Conservation (phyloP, 2,113 vertebrate species). For the Reinhardtius hippoglossoides region DNA sequence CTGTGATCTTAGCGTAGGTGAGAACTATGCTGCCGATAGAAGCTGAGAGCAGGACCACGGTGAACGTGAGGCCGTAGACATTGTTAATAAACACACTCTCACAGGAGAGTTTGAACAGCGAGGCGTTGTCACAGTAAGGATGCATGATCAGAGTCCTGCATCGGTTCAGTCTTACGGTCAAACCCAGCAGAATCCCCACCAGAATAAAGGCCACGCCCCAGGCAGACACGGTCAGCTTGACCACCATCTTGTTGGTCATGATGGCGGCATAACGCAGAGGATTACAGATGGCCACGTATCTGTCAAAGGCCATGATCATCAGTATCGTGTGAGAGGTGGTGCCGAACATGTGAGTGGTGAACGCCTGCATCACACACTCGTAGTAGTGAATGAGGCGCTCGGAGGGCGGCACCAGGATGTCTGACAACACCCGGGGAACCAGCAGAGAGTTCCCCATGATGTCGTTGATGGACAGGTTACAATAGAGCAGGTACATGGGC, state of each 20-base stretch:
- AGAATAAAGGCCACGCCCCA: slow-evolving; percentile 14
- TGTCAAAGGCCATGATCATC: slow-evolving; percentile 83
- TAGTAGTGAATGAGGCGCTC: slow-evolving; percentile 54
- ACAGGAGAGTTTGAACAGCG: slow-evolving; percentile 43
- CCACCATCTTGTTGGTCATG: slow-evolving; percentile 72
- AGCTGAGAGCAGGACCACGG: slow-evolving; percentile 23
- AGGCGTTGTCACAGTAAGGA: slow-evolving; percentile 32
- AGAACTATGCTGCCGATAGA: slow-evolving; percentile 30
- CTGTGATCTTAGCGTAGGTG: not conserved
- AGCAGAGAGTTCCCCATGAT: slow-evolving; percentile 54
- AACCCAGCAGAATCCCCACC: slow-evolving; percentile 17
- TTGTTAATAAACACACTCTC: slow-evolving; percentile 44
- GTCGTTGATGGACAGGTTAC: slow-evolving; percentile 59
- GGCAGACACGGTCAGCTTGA: slow-evolving; percentile 41
- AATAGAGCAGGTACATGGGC: slow-evolving; percentile 66
- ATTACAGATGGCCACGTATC: slow-evolving; percentile 65
- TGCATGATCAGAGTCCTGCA: slow-evolving; percentile 24
- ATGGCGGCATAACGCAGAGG: slow-evolving; percentile 75
- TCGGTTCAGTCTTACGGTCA: slow-evolving; percentile 9
- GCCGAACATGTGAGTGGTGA: slow-evolving; percentile 13
- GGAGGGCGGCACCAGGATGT: slow-evolving; percentile 43
- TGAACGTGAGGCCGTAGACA: slow-evolving; percentile 47
- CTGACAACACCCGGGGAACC: slow-evolving; percentile 55
- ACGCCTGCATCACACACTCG: slow-evolving; percentile 67
- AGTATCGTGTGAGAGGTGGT: slow-evolving; percentile 54